phyloP scores from a whole-genome alignment of 1,140 invertebrate species.

The Zaprionus camerounensis region DNA sequence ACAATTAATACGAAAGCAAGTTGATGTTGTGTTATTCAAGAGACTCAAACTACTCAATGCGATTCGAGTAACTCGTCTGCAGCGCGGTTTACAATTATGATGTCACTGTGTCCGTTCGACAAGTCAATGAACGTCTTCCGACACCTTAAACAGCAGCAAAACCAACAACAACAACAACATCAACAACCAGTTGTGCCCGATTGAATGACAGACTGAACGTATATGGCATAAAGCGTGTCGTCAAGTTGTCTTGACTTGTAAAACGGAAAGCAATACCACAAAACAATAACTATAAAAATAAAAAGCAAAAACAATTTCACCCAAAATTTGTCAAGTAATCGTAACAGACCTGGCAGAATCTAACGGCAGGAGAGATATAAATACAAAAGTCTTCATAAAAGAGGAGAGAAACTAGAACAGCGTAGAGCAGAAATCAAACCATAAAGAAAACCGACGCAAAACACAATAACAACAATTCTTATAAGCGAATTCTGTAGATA shows the following conservation, averaged over 20 bases:
- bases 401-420: slow-evolving; percentile 28
- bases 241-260: slow-evolving; percentile 56
- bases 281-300: slow-evolving; percentile 41
- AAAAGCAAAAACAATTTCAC: slow-evolving; percentile 14
- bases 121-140: slow-evolving; percentile 77
- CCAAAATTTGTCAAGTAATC: slow-evolving; percentile 45
- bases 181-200: slow-evolving; percentile 51
- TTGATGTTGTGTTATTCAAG: slow-evolving; percentile 19
- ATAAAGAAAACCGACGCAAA: slow-evolving; percentile 36
- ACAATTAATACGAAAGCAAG: slow-evolving; percentile 26
- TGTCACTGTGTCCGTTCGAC: slow-evolving; percentile 57
- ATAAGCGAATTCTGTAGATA: slow-evolving; percentile 27
- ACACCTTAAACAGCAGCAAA: slow-evolving; percentile 56
- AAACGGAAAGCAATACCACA: slow-evolving; percentile 50
- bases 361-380: slow-evolving; percentile 24
- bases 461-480: slow-evolving; percentile 26
- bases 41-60: slow-evolving; percentile 3
- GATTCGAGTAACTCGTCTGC: slow-evolving; percentile 17
- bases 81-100: slow-evolving; percentile 68
- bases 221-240: slow-evolving; percentile 62
- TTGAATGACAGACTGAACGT: slow-evolving; percentile 24
- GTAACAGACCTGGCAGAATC: slow-evolving; percentile 18
- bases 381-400: slow-evolving; percentile 7
- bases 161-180: slow-evolving; percentile 27
- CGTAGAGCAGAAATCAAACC: slow-evolving; percentile 15